phyloP scores from a whole-genome alignment of 1,140 invertebrate genomes.

The Linepithema humile region DNA sequence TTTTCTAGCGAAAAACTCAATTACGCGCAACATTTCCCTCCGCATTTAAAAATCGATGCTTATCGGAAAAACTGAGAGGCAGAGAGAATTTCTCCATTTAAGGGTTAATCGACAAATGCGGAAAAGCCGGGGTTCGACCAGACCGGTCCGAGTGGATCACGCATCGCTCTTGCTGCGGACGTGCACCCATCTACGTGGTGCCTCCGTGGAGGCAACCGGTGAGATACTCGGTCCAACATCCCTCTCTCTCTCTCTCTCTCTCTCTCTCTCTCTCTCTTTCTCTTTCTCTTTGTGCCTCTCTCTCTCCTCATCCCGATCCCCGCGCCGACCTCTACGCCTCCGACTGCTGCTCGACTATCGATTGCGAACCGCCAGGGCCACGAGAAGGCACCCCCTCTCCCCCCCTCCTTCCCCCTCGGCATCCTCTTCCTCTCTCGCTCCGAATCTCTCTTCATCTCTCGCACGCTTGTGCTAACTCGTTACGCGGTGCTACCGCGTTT shows the following conservation, averaged over 20 bases:
- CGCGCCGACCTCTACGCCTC: slow-evolving; percentile 69
- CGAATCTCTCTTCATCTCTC: slow-evolving; percentile 40
- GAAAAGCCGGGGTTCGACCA: background rate
- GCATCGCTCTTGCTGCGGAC: background rate
- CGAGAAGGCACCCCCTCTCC: slow-evolving; percentile 60
- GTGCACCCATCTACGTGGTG: slow-evolving; percentile 10
- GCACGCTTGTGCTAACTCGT: slow-evolving; percentile 73
- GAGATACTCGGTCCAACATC: slow-evolving; percentile 67
- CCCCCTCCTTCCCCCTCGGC: too few relatives aligned
- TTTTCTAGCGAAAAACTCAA: background rate
- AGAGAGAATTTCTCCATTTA: background rate
- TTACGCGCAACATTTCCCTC: background rate
- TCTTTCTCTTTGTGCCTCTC: slow-evolving; percentile 60
- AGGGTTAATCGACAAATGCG: slow-evolving; percentile 19
- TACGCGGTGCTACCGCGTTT: slow-evolving; percentile 70
- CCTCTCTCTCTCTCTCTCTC: slow-evolving; percentile 68
- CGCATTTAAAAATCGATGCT: background rate
- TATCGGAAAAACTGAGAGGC: background rate
- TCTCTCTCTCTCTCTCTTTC: slow-evolving; percentile 67
- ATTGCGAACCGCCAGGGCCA: slow-evolving; percentile 74
- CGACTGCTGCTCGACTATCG: slow-evolving; percentile 73
- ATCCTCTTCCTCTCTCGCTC: background rate
- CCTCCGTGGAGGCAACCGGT: background rate
- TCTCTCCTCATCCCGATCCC: slow-evolving; percentile 43
- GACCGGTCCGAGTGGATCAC: background rate